Evolutionary conservation across 1,140 invertebrate genomes (phyloP).

Genomic region (Agrilus planipennis): DNA sequence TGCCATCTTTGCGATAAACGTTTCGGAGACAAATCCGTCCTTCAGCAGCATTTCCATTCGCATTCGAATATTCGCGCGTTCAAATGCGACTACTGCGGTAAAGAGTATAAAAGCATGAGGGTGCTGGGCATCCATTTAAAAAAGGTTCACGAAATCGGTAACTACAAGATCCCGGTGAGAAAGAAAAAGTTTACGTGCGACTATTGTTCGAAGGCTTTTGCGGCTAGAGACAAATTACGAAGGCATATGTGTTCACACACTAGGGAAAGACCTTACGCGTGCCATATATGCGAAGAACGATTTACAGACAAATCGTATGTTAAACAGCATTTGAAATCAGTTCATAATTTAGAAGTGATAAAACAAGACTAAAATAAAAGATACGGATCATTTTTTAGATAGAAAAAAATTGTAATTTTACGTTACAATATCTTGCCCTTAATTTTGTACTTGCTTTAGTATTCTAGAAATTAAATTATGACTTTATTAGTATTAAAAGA

Average conservation of each 20-base stretch:
- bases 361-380: too few species aligned
- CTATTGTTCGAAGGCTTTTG: slow-evolving; percentile 38
- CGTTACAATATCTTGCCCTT: too few species aligned
- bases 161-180: slow-evolving; percentile 14
- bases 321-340: slow-evolving; percentile 18
- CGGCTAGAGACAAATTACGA: slow-evolving; percentile 43
- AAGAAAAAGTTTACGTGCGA: slow-evolving; percentile 22
- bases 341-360: slow-evolving; percentile 12
- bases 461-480: too few species aligned
- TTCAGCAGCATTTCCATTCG: slow-evolving; percentile 20
- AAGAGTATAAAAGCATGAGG: slow-evolving; percentile 23
- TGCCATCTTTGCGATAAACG: slow-evolving; percentile 61
- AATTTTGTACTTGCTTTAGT: too few species aligned
- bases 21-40: slow-evolving; percentile 36
- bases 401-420: too few species aligned
- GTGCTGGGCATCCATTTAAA: slow-evolving; percentile 18
- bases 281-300: slow-evolving; percentile 46
- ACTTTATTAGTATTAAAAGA: too few species aligned
- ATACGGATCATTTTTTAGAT: too few species aligned
- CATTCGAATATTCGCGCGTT: slow-evolving; percentile 19
- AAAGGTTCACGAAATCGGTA: slow-evolving; percentile 21
- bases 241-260: slow-evolving; percentile 55
- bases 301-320: slow-evolving; percentile 28
- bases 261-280: slow-evolving; percentile 54
- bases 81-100: slow-evolving; percentile 25